phyloP scores from a whole-genome alignment of 2,113 vertebrate species.

The Cyanistes caeruleus region DNA sequence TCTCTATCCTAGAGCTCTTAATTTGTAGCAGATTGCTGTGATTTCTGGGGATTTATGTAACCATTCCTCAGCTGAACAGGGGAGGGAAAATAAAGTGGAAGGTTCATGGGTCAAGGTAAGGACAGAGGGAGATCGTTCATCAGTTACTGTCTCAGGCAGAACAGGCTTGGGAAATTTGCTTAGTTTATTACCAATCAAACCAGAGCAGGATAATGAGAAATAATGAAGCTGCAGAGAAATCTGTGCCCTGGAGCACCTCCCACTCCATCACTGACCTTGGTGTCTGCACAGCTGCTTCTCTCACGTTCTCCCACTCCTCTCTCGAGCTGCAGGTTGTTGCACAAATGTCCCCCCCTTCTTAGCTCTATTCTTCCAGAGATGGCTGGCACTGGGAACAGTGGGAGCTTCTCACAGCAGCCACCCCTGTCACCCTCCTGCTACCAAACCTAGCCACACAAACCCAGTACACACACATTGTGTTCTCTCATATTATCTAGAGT shows the following conservation, averaged over 20 bases:
- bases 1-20: not conserved
- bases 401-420: not conserved
- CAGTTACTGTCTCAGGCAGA: not conserved
- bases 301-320: not conserved
- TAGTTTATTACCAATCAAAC: not conserved
- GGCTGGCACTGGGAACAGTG: not conserved
- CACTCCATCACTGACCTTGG: not conserved
- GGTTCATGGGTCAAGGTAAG: not conserved
- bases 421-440: fast-evolving
- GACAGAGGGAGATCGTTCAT: not conserved
- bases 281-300: not conserved
- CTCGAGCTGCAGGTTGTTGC: not conserved
- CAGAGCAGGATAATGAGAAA: not conserved
- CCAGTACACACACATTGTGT: not conserved
- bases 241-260: not conserved
- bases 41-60: not conserved
- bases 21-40: not conserved
- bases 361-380: not conserved
- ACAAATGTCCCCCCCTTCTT: not conserved
- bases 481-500: not conserved
- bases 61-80: not conserved
- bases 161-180: not conserved
- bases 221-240: not conserved
- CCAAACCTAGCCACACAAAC: not conserved
- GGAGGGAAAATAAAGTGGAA: not conserved